Base-by-base conservation (phyloP, 2,797 vertebrate genomes). In the Tadarida brasiliensis region DNA sequence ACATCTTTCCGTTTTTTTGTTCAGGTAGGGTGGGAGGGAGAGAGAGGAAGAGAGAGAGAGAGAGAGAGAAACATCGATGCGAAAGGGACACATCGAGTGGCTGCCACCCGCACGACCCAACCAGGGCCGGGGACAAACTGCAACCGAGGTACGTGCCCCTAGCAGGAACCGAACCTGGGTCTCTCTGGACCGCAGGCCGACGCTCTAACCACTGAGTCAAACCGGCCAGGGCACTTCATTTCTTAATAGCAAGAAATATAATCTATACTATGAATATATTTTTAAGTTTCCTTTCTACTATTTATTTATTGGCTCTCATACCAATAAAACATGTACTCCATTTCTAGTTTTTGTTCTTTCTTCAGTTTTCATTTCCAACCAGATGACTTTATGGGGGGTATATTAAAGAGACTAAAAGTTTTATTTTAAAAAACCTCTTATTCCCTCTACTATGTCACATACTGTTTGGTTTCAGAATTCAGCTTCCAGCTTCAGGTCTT, bases 321-420 rank as follows among this genome's bases (percentile, higher is more conserved):
- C 7, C 39, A 70, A 61, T 26, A 76, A 76, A 83, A 70, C 24
- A 57, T 59, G 65, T 24, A n/a, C 8, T 3, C 19, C 11, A 47
- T 76, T 80, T 85, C 44, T 76, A 82, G 67, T 16, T 91, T 94
- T 94, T 56, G 6, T 63, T 57, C 16, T 93, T 28, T 81, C 51
- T 89, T 82, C 51, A 51, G 19, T 91, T 77, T 86, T 87, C 44
- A 44, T 80, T 92, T 70, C 59, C 67, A 76, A 35, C 16, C 65
- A 63, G 56, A 51, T 84, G 44, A 74, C 17, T 17, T 83, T 26
- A 35, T 77, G 49, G n/a, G 14, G 56, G 11, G 28, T 39, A n/a
- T 7, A 49, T 44, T 28, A 56, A 89, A 85, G 7, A 61, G 24
- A 70, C 65, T 83, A 26, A 68, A 83, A 76, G 20, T 44, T 49